Percentiles rank a stretch among this genome's conserved stretches.
phyloP scores from a whole-genome alignment of 2,113 vertebrate species.

The human (Homo sapiens) region GRCh38 chr5:79023501-79024000 shows the following conservation, averaged over 20 bases:
- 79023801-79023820: not conserved
- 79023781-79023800: not conserved
- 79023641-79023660: not conserved
- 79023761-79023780: not conserved
- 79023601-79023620: not conserved
- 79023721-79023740: not conserved
- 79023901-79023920: not conserved
- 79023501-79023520: not conserved
- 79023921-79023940: not conserved
- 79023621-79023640: not conserved
- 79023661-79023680: not conserved
- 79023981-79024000: not conserved
- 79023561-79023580: not conserved
- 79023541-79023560: not conserved
- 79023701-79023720: not conserved
- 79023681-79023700: not conserved
- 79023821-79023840: not conserved
- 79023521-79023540: constrained; percentile 13
- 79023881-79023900: not conserved
- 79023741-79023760: not conserved
- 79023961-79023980: not conserved
- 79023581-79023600: not conserved
- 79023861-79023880: not conserved
- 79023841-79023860: not conserved
- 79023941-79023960: not conserved